Percentiles rank a stretch among this genome's conserved stretches.
phyloP scores from a whole-genome alignment of 2,797 vertebrate species.

The Anisognathus igniventris region DNA sequence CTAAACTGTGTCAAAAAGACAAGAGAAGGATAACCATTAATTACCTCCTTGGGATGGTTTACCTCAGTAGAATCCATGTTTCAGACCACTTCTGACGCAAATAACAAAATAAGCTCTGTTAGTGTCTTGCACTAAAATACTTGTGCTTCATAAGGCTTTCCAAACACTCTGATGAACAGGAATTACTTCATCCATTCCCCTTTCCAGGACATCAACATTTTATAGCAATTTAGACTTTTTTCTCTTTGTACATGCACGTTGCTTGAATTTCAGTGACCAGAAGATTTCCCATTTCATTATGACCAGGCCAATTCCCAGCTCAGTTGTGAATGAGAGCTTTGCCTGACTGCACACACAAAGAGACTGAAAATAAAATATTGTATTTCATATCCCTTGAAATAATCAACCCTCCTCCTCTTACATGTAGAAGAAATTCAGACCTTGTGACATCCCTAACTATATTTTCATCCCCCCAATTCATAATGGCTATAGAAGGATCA shows the following conservation, averaged over 20 bases:
- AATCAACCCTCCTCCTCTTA: not conserved
- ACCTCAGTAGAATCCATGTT: not conserved
- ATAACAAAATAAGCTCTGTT: not conserved
- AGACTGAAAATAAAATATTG: not conserved
- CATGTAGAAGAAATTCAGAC: not conserved
- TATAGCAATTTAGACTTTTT: not conserved
- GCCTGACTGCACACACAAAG: not conserved
- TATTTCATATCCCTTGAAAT: not conserved
- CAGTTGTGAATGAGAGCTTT: not conserved
- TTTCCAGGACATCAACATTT: not conserved
- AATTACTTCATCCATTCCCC: not conserved
- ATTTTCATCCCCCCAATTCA: not conserved
- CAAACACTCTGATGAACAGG: not conserved
- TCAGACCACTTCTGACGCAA: not conserved
- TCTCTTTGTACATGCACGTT: fast-evolving
- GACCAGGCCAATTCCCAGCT: not conserved
- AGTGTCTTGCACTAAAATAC: not conserved
- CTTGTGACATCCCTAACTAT: not conserved
- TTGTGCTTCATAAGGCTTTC: not conserved
- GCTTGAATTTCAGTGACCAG: not conserved
- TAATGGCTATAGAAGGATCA: not conserved
- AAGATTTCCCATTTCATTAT: not conserved
- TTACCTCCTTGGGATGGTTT: not conserved
- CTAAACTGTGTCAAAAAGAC: not conserved
- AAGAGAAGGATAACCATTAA: fast-evolving